Percentiles rank a stretch among this genome's conserved stretches.
Evolutionary conservation across 1,140 invertebrate species (phyloP).

Genomic region (Callitettix versicolor): DNA sequence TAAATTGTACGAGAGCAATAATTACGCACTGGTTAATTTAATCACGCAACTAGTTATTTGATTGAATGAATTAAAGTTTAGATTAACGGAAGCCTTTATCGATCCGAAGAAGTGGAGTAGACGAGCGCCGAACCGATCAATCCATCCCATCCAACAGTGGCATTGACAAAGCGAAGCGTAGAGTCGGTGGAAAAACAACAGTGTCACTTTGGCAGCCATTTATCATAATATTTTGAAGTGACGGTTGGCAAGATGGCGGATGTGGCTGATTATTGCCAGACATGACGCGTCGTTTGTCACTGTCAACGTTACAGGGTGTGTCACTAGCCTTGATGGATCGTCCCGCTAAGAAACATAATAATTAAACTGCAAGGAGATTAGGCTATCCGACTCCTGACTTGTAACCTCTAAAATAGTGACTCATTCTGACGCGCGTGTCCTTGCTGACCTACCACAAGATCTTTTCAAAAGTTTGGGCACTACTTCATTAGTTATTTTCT

Average conservation of each 20-base stretch:
- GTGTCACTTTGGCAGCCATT: not conserved
- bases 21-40: no score
- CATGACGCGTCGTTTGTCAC: conserved; percentile 2
- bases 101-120: not conserved
- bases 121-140: not conserved
- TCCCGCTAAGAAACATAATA: conserved; percentile 1
- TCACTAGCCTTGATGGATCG: conserved; percentile 3
- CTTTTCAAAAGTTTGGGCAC: no score
- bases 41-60: no score
- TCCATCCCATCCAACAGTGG: not conserved
- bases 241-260: not conserved
- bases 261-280: conserved; percentile 4
- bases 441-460: not conserved
- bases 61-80: no score
- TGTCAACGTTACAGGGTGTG: not conserved
- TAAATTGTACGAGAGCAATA: no score
- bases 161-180: conserved; percentile 2
- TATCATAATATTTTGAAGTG: conserved; percentile 10
- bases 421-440: not conserved
- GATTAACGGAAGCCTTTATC: no score
- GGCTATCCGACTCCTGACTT: not conserved
- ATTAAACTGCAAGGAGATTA: not conserved
- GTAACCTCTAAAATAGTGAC: not conserved
- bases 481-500: no score
- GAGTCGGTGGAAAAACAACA: conserved; percentile 2